Evolutionary conservation across 2,797 vertebrate genomes (phyloP).

Genomic region (Schizopygopsis malacanthus): DNA sequence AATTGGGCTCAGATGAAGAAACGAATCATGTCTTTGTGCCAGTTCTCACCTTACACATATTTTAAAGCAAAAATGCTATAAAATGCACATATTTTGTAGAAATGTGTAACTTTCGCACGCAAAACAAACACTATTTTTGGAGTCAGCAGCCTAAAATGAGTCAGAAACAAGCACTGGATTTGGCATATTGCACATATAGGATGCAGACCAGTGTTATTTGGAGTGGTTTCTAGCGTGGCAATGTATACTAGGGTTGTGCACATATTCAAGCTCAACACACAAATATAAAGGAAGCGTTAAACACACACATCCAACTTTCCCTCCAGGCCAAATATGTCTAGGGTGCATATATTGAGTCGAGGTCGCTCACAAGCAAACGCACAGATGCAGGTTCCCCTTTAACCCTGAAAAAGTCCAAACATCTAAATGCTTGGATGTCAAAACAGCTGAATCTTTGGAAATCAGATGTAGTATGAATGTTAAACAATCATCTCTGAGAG

Average conservation of each 20-base stretch:
- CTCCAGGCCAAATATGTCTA: not conserved
- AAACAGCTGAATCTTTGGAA: not conserved
- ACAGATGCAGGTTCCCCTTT: not conserved
- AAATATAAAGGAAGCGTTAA: conserved; percentile 15
- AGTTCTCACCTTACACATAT: not conserved
- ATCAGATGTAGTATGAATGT: not conserved
- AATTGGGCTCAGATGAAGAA: too few species aligned
- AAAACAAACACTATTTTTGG: not conserved
- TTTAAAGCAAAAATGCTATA: too few species aligned
- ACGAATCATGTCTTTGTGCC: not conserved
- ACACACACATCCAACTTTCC: not conserved
- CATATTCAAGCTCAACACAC: not conserved
- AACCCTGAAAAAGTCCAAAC: conserved; percentile 17
- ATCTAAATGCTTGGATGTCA: not conserved
- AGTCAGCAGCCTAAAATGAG: not conserved
- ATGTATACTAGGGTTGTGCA: not conserved
- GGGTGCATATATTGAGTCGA: not conserved
- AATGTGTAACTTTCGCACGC: not conserved
- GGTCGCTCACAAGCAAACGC: not conserved
- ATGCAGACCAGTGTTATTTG: not conserved
- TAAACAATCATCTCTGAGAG: conserved; percentile 39
- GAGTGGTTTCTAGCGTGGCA: not conserved
- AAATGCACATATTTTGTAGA: not conserved
- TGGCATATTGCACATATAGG: not conserved
- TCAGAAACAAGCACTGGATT: not conserved